These are phyloP conservation scores for Ibycter americanus DNA, from an alignment of 2,797 vertebrate genomes.

Conservation along the genomic window DNA sequence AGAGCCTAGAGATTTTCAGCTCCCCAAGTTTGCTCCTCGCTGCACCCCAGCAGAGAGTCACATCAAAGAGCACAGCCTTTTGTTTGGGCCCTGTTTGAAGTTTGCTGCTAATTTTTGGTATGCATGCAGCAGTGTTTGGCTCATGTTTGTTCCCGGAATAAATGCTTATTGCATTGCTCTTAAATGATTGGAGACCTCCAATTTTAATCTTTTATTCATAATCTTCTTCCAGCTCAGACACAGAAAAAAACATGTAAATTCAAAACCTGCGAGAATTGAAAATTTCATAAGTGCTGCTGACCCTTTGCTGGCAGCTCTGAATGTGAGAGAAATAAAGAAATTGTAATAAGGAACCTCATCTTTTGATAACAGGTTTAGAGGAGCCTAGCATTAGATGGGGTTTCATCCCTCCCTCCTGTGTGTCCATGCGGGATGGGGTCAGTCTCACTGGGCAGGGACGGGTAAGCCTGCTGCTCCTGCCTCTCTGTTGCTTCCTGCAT, in stretches of 20 bases:
- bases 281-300: slow-evolving; percentile 58
- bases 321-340: neutral
- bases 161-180: slow-evolving; percentile 61
- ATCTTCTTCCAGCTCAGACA: slow-evolving; percentile 59
- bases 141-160: slow-evolving; percentile 34
- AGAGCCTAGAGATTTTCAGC: neutral
- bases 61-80: slow-evolving; percentile 29
- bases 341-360: slow-evolving; percentile 3
- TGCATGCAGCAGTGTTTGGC: slow-evolving; percentile 4
- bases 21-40: neutral
- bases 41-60: neutral
- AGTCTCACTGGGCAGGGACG: neutral
- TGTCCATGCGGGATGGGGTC: neutral
- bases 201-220: slow-evolving; percentile 81
- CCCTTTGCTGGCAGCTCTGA: slow-evolving; percentile 24
- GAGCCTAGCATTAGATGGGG: neutral
- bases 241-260: slow-evolving; percentile 59
- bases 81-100: slow-evolving; percentile 30
- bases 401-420: neutral
- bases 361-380: neutral
- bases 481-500: neutral
- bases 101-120: slow-evolving; percentile 55
- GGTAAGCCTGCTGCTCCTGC: neutral
- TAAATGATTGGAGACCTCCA: slow-evolving; percentile 65
- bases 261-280: slow-evolving; percentile 60